phyloP scores from a whole-genome alignment of 2,113 vertebrate genomes.

The Uria aalge region DNA sequence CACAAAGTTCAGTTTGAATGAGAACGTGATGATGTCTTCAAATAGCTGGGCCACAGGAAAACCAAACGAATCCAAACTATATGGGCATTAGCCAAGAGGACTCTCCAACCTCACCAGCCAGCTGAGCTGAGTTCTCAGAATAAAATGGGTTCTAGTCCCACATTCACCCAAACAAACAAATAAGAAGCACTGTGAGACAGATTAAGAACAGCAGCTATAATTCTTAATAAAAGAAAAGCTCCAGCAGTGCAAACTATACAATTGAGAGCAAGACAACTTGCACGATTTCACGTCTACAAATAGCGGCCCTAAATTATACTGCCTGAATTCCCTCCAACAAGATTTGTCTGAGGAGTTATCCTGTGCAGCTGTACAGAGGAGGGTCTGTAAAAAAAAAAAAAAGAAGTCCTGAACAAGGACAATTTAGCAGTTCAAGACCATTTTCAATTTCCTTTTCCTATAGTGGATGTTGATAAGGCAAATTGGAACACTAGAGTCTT shows the following conservation, averaged over 20 bases:
- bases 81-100: not conserved
- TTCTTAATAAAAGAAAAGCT: not conserved
- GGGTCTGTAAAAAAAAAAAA: not conserved
- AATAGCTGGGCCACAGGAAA: not conserved
- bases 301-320: not conserved
- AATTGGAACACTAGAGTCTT: not conserved
- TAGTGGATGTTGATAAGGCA: not conserved
- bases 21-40: not conserved
- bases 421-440: not conserved
- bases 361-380: not conserved
- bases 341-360: not conserved
- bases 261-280: not conserved
- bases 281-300: not conserved
- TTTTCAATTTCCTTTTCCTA: conserved; percentile 31
- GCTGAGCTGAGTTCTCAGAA: not conserved
- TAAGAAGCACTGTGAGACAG: not conserved
- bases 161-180: not conserved
- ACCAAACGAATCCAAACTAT: not conserved
- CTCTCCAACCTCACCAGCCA: not conserved
- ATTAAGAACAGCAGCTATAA: not conserved
- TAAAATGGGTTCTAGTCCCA: not conserved
- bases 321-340: conserved; percentile 9
- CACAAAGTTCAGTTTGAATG: not conserved
- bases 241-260: not conserved
- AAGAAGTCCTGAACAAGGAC: not conserved